A percentile compares a stretch with the other conserved stretches of the same genome.
These are phyloP conservation scores for Asbolus verrucosus DNA, from an alignment of 1,140 invertebrate genomes.

Conservation along the genomic window DNA sequence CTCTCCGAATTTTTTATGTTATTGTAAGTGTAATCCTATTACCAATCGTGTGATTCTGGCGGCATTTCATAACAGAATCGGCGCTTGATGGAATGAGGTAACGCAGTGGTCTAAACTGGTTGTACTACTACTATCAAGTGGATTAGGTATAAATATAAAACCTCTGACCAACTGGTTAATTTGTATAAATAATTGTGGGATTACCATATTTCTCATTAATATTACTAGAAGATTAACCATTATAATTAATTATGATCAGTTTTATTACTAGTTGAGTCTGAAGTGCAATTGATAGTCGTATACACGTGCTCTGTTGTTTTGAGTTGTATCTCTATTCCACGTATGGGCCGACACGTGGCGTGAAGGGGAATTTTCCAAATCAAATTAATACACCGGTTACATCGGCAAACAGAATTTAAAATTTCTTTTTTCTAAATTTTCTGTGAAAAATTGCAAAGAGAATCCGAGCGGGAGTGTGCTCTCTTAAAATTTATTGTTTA, in stretches of 20 bases:
- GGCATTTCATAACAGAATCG: no score
- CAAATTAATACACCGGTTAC: conserved; percentile 35
- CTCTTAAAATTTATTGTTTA: conserved; percentile 38
- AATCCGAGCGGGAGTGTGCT: conserved; percentile 23
- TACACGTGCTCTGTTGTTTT: conserved; percentile 18
- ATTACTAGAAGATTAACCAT: no score
- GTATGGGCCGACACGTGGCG: conserved; percentile 36
- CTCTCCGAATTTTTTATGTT: no score
- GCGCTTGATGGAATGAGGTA: no score
- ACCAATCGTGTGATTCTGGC: no score
- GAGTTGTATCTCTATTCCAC: conserved; percentile 28
- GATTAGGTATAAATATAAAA: no score
- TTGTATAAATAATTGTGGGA: no score
- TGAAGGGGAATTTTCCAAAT: conserved; percentile 41
- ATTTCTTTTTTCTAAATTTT: conserved; percentile 42
- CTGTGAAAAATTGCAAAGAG: conserved; percentile 30
- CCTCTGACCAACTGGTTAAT: no score
- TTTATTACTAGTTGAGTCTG: neutral
- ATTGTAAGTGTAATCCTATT: no score
- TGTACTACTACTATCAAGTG: no score
- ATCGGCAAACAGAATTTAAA: conserved; percentile 43
- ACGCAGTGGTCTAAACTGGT: no score
- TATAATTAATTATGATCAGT: neutral
- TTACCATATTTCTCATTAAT: no score
- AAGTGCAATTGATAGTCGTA: neutral